phyloP scores from a whole-genome alignment of 2,113 vertebrate genomes.

The Podarcis raffonei region DNA sequence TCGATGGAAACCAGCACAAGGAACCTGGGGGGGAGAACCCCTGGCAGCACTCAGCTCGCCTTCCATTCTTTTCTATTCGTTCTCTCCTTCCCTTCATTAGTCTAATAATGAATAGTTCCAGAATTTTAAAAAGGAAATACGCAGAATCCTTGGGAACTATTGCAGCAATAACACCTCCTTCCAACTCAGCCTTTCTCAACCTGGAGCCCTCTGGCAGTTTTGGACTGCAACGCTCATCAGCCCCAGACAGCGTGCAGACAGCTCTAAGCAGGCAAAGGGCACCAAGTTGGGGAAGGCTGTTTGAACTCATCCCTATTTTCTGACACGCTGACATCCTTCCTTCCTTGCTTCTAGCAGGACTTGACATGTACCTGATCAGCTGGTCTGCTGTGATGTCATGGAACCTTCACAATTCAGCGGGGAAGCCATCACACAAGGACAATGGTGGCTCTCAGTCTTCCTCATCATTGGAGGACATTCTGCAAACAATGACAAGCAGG shows the following conservation, averaged over 20 bases:
- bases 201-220: neutral
- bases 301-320: neutral
- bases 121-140: rapidly evolving
- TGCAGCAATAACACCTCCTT: rapidly evolving
- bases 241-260: no score
- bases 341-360: neutral
- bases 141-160: neutral
- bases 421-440: neutral
- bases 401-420: neutral
- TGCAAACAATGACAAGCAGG: no score
- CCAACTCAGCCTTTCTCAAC: neutral
- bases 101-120: rapidly evolving
- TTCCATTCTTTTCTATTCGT: neutral
- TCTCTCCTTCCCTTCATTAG: neutral
- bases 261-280: no score
- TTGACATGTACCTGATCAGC: neutral
- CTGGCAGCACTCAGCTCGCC: no score
- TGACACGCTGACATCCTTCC: no score
- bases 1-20: rapidly evolving
- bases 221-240: no score
- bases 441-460: no score
- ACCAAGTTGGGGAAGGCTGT: no score
- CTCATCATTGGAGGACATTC: no score
- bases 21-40: rapidly evolving
- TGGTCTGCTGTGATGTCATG: neutral